A percentile compares a stretch with the other conserved stretches of the same genome.
Evolutionary conservation across 2,113 vertebrate species (phyloP).

Genomic region (Ceyx cyanopectus): DNA sequence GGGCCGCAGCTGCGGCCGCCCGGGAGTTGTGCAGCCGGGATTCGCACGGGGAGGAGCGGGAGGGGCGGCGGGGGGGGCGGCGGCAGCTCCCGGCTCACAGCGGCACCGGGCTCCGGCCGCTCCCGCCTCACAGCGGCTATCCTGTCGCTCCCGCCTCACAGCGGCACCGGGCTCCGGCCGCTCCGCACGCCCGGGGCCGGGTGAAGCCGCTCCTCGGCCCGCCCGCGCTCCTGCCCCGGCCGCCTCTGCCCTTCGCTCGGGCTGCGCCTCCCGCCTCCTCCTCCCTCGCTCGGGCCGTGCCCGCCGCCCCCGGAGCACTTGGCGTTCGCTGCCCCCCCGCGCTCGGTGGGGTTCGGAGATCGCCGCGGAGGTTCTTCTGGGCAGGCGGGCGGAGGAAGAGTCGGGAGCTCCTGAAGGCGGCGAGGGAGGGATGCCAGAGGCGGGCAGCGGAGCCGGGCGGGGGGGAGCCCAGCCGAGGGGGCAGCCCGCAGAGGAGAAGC

Average conservation of each 20-base stretch:
- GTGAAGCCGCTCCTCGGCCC: not conserved
- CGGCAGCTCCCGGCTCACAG: not conserved
- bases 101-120: not conserved
- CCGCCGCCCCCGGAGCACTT: not conserved
- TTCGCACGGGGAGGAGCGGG: not conserved
- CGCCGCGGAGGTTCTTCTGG: slow-evolving; percentile 37
- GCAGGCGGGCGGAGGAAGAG: slow-evolving; percentile 1
- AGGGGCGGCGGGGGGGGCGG: not conserved
- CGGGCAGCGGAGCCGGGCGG: not conserved
- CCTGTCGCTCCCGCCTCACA: not conserved
- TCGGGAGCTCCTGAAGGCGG: not conserved
- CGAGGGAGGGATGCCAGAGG: not conserved
- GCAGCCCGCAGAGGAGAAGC: not conserved
- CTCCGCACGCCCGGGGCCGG: not conserved
- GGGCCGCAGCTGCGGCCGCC: slow-evolving; percentile 23
- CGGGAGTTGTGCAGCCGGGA: not conserved
- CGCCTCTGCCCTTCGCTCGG: not conserved
- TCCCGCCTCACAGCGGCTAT: not conserved
- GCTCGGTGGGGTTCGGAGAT: not conserved
- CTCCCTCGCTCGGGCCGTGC: not conserved
- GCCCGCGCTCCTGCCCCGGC: rapidly evolving
- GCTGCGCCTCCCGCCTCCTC: not conserved
- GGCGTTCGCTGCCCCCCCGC: slow-evolving; percentile 4
- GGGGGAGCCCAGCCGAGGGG: not conserved
- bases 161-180: not conserved